phyloP scores from a whole-genome alignment of 2,888 invertebrate species.

The Calameuta pallipes region DNA sequence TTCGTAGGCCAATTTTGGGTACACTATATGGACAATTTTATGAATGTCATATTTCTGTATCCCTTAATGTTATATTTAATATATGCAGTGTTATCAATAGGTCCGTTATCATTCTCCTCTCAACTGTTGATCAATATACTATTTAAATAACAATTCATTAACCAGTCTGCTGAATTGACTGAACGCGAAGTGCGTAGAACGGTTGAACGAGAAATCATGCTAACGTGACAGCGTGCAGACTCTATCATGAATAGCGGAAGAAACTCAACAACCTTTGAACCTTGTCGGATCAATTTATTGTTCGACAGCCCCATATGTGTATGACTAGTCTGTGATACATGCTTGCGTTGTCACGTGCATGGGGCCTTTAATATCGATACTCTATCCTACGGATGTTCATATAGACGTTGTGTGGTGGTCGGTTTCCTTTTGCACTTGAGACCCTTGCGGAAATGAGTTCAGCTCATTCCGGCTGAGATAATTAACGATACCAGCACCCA shows the following conservation, averaged over 20 bases:
- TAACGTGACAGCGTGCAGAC: not conserved
- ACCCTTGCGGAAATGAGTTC: conserved; percentile 54
- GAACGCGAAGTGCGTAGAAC: not conserved
- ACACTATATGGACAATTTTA: not conserved
- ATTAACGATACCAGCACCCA: conserved; percentile 77
- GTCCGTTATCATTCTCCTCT: not conserved
- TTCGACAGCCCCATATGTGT: not conserved
- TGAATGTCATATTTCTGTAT: not conserved
- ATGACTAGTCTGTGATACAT: not conserved
- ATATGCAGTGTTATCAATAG: not conserved
- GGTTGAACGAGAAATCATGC: not conserved
- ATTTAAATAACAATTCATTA: not conserved
- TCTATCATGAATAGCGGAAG: not conserved
- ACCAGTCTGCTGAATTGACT: not conserved
- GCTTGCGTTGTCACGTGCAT: not conserved
- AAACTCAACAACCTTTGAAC: not conserved
- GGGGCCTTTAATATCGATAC: not conserved
- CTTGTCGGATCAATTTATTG: not conserved
- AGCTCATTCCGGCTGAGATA: conserved; percentile 70
- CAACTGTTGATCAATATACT: not conserved
- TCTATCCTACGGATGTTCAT: conserved; percentile 41
- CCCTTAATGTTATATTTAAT: not conserved
- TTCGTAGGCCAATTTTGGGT: not conserved
- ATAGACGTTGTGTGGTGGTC: conserved; percentile 63
- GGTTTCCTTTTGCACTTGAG: conserved; percentile 21